A percentile compares a stretch with the other conserved stretches of the same genome.
Evolutionary conservation across 1,140 invertebrate genomes (phyloP).

Genomic region (Panulirus ornatus): DNA sequence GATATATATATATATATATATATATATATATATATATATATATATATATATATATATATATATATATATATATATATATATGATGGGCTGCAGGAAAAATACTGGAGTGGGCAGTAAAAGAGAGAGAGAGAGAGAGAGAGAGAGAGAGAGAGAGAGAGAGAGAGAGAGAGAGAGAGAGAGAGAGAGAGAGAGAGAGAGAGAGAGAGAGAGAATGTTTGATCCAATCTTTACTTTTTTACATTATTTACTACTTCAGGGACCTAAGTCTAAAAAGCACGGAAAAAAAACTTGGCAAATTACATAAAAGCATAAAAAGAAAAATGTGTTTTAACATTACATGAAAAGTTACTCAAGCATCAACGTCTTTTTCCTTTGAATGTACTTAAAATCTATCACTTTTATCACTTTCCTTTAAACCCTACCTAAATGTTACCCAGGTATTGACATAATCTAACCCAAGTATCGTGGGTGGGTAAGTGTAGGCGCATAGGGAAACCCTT

Average conservation of each 20-base stretch:
- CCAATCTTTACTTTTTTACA: background rate
- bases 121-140: background rate
- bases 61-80: background rate
- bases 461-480: too few relatives aligned
- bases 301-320: background rate
- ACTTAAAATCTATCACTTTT: too few relatives aligned
- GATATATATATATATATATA: background rate
- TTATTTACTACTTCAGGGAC: background rate
- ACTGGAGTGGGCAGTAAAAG: background rate
- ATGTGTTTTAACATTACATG: background rate
- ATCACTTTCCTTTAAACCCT: too few relatives aligned
- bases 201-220: background rate
- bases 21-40: slow-evolving; percentile 34
- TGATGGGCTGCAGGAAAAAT: background rate
- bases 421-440: too few relatives aligned
- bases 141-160: background rate
- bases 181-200: slow-evolving; percentile 32
- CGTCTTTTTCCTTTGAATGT: too few relatives aligned
- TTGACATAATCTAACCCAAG: too few relatives aligned
- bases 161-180: slow-evolving; percentile 40
- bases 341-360: too few relatives aligned
- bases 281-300: background rate
- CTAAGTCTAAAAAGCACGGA: background rate
- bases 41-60: background rate
- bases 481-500: too few relatives aligned